These are phyloP conservation scores for Prochilodus magdalenae DNA, from an alignment of 2,113 vertebrate genomes.

Conservation along the genomic window DNA sequence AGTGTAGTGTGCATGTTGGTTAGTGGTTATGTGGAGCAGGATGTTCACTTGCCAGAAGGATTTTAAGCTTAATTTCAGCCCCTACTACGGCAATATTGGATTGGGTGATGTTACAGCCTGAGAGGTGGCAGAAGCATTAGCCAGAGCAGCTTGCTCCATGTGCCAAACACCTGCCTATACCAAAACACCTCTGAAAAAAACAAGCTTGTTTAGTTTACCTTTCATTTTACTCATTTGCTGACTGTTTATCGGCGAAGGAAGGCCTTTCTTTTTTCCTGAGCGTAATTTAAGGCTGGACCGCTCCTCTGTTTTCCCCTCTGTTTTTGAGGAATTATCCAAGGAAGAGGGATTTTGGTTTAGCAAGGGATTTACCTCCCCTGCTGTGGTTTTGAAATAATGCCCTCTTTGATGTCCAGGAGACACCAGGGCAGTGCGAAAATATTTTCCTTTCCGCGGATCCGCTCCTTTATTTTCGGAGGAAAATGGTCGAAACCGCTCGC, in stretches of 20 bases:
- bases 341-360: constrained; percentile 46
- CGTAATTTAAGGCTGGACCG: constrained; percentile 42
- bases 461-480: constrained; percentile 15
- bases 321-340: constrained; percentile 49
- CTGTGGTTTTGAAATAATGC: constrained; percentile 55
- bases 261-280: constrained; percentile 24
- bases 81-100: background rate
- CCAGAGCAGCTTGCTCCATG: background rate
- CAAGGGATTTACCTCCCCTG: constrained; percentile 55
- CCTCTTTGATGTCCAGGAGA: constrained; percentile 52
- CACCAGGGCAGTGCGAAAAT: constrained; percentile 28
- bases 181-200: background rate
- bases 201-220: background rate
- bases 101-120: background rate
- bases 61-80: background rate
- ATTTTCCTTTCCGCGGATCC: constrained; percentile 8
- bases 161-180: background rate
- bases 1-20: background rate
- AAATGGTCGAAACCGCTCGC: constrained; percentile 31
- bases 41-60: background rate
- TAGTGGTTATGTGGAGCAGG: background rate
- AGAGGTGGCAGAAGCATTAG: background rate
- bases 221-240: constrained; percentile 24
- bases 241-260: constrained; percentile 13
- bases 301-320: constrained; percentile 26